phyloP scores from a whole-genome alignment of 2,113 vertebrate species.

The Suncus etruscus region DNA sequence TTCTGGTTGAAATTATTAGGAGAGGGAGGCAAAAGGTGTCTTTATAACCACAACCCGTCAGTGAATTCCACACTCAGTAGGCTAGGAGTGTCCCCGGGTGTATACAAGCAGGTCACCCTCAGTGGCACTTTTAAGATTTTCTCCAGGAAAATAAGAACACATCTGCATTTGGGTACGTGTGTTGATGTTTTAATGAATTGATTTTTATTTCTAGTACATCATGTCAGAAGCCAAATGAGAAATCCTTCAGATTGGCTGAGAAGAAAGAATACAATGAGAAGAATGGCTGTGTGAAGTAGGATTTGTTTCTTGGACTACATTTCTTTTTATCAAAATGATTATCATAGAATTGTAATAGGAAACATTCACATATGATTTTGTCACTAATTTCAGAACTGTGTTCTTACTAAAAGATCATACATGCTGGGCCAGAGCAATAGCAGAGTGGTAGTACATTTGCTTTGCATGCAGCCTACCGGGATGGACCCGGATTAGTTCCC shows the following conservation, averaged over 20 bases:
- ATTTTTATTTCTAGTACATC: slow-evolving; percentile 61
- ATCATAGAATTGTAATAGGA: slow-evolving; percentile 10
- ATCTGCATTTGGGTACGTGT: background rate
- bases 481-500: too few relatives aligned
- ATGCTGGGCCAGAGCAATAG: too few relatives aligned
- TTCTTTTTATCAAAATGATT: slow-evolving; percentile 35
- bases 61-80: background rate
- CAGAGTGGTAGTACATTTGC: too few relatives aligned
- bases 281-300: slow-evolving; percentile 80
- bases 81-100: background rate
- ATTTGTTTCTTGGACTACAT: slow-evolving; percentile 18
- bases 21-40: background rate
- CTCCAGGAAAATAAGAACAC: slow-evolving; percentile 2
- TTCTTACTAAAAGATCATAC: background rate
- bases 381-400: slow-evolving; percentile 27
- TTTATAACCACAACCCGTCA: background rate
- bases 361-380: slow-evolving; percentile 12
- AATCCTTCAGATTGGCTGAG: slow-evolving; percentile 59
- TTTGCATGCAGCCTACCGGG: too few relatives aligned
- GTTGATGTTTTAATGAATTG: slow-evolving; percentile 26
- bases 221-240: slow-evolving; percentile 49
- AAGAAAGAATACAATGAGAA: slow-evolving; percentile 74
- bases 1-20: background rate
- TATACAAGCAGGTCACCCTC: background rate
- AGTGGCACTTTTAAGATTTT: background rate